Percentiles rank a stretch among this genome's conserved stretches.
Conservation (phyloP, 2,888 invertebrate species). For the Xestobium rufovillosum region DNA sequence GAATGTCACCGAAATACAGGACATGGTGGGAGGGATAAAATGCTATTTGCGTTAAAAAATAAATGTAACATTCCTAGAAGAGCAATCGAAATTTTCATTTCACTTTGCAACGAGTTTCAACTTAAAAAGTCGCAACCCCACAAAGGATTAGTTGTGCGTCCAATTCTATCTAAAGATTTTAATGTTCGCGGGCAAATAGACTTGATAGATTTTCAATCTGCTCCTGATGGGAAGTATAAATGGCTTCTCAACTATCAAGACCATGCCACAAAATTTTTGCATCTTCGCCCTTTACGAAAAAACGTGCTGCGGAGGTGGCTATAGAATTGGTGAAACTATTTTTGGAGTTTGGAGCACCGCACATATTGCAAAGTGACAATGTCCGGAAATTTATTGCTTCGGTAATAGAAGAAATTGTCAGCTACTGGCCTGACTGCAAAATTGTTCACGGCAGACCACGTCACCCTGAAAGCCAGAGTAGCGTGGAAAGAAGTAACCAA, state of each 20-base stretch:
- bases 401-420: slow-evolving; percentile 24
- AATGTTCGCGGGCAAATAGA: slow-evolving; percentile 3
- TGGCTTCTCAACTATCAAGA: slow-evolving; percentile 3
- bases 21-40: neutral
- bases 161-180: neutral
- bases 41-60: neutral
- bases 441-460: slow-evolving; percentile 16
- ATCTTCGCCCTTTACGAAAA: neutral
- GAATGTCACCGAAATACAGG: neutral
- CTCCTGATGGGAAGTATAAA: neutral
- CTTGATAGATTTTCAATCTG: neutral
- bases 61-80: slow-evolving; percentile 1
- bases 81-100: slow-evolving; percentile 1
- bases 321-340: slow-evolving; percentile 6
- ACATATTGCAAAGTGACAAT: slow-evolving; percentile 21
- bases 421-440: slow-evolving; percentile 12
- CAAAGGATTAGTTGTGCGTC: slow-evolving; percentile 1
- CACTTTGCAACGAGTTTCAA: neutral
- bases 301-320: slow-evolving; percentile 4
- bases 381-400: slow-evolving; percentile 23
- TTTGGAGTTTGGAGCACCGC: slow-evolving; percentile 4
- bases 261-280: neutral
- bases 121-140: slow-evolving; percentile 1
- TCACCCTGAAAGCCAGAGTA: slow-evolving; percentile 17
- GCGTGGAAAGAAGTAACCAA: slow-evolving; percentile 15